These are phyloP conservation scores for Myotis yumanensis DNA, from an alignment of 2,113 vertebrate genomes.

Conservation along the genomic window DNA sequence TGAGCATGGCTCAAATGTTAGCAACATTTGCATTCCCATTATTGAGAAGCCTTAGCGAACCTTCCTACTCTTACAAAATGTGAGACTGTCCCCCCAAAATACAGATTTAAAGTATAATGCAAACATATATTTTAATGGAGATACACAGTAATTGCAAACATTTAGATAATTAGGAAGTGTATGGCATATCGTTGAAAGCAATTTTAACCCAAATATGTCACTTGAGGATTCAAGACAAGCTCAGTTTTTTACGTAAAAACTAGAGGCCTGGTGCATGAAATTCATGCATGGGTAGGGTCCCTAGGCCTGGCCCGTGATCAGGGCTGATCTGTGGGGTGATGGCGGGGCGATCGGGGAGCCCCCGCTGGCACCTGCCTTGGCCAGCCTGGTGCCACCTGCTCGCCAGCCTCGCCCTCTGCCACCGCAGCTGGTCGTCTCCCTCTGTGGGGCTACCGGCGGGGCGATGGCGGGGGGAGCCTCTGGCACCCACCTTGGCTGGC, in stretches of 20 bases:
- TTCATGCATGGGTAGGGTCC: no score
- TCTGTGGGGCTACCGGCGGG: no score
- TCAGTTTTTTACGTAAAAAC: neutral
- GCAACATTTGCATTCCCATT: neutral
- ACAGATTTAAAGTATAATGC: conserved; percentile 21
- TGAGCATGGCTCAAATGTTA: neutral
- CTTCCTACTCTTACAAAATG: conserved; percentile 4
- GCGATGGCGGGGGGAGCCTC: no score
- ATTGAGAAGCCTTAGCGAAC: neutral
- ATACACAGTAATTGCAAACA: neutral
- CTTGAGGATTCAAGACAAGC: neutral
- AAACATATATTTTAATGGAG: conserved; percentile 7
- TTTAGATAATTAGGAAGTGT: neutral
- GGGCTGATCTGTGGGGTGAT: no score
- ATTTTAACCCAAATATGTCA: neutral
- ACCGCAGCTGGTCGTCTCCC: no score
- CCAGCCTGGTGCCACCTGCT: no score
- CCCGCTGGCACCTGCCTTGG: no score
- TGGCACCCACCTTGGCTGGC: no score
- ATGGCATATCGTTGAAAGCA: neutral
- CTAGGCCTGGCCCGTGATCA: no score
- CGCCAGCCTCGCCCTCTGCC: no score
- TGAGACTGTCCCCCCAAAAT: neutral
- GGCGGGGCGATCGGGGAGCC: no score
- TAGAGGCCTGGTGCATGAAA: no score